phyloP scores from a whole-genome alignment of 1,140 invertebrate genomes.

The Pseudachorutes palmiensis region DNA sequence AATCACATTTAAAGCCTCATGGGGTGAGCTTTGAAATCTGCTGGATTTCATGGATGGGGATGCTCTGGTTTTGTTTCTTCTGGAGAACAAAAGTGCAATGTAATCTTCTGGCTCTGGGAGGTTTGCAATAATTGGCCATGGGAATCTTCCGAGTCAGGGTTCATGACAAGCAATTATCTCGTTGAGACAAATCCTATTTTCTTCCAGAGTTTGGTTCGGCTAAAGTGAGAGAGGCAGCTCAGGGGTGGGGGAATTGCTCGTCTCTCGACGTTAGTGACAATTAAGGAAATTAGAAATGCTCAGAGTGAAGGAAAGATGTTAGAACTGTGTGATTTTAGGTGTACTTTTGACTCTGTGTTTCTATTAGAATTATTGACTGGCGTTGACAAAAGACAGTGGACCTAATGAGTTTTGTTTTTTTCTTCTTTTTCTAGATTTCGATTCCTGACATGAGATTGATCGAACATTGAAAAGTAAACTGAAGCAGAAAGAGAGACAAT shows the following conservation, averaged over 20 bases:
- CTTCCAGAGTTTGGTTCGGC: neutral
- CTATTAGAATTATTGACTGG: neutral
- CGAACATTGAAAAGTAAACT: neutral
- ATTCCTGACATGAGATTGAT: neutral
- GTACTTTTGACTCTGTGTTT: neutral
- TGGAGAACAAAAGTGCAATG: neutral
- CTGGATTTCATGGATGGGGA: neutral
- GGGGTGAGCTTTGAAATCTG: neutral
- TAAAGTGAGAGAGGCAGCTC: neutral
- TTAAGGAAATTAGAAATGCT: neutral
- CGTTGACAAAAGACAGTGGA: neutral
- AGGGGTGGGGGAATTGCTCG: neutral
- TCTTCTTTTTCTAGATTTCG: neutral
- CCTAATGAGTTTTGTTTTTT: neutral
- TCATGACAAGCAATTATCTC: neutral
- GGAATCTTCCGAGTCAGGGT: neutral
- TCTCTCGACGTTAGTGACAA: neutral
- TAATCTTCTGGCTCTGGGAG: neutral
- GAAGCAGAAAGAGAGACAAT: neutral
- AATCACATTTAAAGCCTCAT: neutral
- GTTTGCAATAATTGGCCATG: neutral
- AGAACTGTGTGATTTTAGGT: neutral
- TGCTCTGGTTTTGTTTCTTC: constrained; percentile 1
- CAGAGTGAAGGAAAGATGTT: neutral
- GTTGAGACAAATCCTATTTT: neutral